phyloP scores from a whole-genome alignment of 1,140 invertebrate species.

The Anastrepha obliqua region DNA sequence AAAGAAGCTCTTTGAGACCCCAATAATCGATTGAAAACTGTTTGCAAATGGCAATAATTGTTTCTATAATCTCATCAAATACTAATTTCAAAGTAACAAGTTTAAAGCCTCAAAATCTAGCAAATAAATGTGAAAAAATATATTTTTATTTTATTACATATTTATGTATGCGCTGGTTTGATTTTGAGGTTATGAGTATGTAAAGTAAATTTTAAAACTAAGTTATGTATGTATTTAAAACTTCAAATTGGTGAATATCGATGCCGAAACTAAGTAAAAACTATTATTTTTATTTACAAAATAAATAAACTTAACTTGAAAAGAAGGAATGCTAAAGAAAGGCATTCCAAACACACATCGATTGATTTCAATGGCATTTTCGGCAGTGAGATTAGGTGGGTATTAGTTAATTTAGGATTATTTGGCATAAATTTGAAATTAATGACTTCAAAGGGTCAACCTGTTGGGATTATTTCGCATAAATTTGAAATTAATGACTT shows the following conservation, averaged over 20 bases:
- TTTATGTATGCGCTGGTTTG: neutral
- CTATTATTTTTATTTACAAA: slow-evolving; percentile 38
- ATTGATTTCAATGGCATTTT: neutral
- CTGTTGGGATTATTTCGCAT: no score
- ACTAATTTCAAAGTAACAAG: neutral
- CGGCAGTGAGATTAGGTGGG: neutral
- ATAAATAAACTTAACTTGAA: slow-evolving; percentile 16
- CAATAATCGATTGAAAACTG: neutral
- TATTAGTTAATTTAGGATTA: no score
- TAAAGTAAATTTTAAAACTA: slow-evolving; percentile 35
- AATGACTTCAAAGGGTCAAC: no score
- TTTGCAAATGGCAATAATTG: slow-evolving; percentile 2
- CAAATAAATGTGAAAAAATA: no score
- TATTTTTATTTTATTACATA: neutral
- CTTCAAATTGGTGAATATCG: neutral
- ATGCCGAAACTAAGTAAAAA: slow-evolving; percentile 25
- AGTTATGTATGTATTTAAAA: slow-evolving; percentile 23
- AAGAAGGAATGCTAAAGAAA: neutral
- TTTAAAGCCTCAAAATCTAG: no score
- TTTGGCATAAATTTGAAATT: no score
- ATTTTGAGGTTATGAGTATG: neutral
- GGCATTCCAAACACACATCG: neutral
- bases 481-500: no score
- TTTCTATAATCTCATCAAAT: neutral
- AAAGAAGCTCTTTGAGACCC: neutral